Percentiles rank a stretch among this genome's conserved stretches.
These are phyloP conservation scores for Hassar affinis DNA, from an alignment of 2,113 vertebrate species.

Conservation along the genomic window DNA sequence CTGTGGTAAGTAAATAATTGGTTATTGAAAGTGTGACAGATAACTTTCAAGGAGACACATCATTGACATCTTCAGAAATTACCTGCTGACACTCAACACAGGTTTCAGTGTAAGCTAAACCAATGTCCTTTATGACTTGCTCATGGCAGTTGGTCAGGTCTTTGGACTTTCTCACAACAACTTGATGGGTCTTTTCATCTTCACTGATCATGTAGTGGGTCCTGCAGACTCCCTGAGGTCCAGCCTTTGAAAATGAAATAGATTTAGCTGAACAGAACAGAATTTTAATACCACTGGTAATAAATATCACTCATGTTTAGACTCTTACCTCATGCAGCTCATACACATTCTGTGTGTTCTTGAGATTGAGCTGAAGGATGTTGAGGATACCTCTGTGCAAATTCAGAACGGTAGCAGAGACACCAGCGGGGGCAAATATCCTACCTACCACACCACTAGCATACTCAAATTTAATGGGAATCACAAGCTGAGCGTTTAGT, in stretches of 20 bases:
- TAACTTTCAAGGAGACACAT: background rate
- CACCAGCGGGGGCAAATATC: slow-evolving; percentile 68
- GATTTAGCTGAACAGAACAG: background rate
- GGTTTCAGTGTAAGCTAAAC: slow-evolving; percentile 71
- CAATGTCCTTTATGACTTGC: slow-evolving; percentile 69
- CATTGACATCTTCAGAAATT: slow-evolving; percentile 51
- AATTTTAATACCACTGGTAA: background rate
- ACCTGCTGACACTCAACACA: slow-evolving; percentile 67
- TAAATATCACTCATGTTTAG: slow-evolving; percentile 66
- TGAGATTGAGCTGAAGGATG: slow-evolving; percentile 74
- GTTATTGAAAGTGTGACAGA: background rate
- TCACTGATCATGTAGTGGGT: slow-evolving; percentile 78
- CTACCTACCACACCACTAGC: slow-evolving; percentile 68
- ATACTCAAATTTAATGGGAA: slow-evolving; percentile 77
- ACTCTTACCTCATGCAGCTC: slow-evolving; percentile 78
- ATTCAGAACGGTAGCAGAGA: slow-evolving; percentile 69
- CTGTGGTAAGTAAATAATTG: slow-evolving; percentile 56
- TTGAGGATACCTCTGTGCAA: slow-evolving; percentile 76
- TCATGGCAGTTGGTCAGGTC: slow-evolving; percentile 79
- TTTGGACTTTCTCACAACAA: slow-evolving; percentile 73
- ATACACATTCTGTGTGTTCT: slow-evolving; percentile 78
- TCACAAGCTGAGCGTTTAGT: slow-evolving; percentile 63
- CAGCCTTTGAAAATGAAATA: slow-evolving; percentile 64
- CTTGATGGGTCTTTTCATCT: slow-evolving; percentile 63
- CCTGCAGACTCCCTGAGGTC: slow-evolving; percentile 82